These are phyloP conservation scores for Rhodinocichla rosea DNA, from an alignment of 2,113 vertebrate species.

Conservation along the genomic window DNA sequence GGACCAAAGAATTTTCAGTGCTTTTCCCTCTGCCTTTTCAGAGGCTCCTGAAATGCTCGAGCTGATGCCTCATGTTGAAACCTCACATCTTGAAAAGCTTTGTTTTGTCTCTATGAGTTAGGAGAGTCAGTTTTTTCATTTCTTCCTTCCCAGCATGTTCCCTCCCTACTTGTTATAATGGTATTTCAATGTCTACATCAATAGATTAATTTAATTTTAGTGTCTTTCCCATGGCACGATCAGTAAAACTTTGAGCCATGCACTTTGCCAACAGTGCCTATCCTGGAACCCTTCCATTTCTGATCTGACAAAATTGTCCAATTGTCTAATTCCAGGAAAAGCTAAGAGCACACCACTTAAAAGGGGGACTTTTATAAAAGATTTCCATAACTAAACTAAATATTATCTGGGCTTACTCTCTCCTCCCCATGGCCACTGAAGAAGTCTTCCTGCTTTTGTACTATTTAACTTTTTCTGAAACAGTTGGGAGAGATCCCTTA, in stretches of 20 bases:
- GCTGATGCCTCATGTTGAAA: neutral
- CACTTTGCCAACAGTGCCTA: neutral
- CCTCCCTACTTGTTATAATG: neutral
- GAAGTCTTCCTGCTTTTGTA: neutral
- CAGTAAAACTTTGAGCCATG: neutral
- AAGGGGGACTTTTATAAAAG: neutral
- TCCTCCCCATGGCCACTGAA: neutral
- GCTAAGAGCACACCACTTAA: neutral
- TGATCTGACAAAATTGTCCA: neutral
- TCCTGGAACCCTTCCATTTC: neutral
- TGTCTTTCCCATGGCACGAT: neutral
- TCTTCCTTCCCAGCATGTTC: neutral
- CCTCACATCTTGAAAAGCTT: neutral
- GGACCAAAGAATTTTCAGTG: neutral
- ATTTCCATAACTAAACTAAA: neutral
- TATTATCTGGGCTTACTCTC: neutral
- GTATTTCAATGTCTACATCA: neutral
- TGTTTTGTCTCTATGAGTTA: neutral
- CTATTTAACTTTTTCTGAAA: neutral
- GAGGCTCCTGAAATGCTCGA: neutral
- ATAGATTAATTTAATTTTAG: neutral
- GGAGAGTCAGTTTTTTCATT: neutral
- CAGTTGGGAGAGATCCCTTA: neutral
- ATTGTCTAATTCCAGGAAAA: neutral
- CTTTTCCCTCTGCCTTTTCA: neutral